Percentiles rank a stretch among this genome's conserved stretches.
Evolutionary conservation across 2,888 invertebrate species (phyloP).

Genomic region (Oligia fasciuncula): DNA sequence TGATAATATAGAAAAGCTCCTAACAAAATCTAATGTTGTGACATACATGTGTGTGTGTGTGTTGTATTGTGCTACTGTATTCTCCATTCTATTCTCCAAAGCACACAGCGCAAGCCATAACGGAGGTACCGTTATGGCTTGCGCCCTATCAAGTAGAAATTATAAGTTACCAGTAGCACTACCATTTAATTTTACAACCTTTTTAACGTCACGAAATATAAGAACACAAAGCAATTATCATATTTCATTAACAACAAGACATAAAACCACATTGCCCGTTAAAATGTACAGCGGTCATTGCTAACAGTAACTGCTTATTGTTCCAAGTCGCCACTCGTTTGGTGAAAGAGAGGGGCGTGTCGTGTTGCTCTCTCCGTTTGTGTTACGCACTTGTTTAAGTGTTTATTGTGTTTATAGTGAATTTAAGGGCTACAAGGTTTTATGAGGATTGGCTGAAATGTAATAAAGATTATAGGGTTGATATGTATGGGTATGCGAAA

Average conservation of each 20-base stretch:
- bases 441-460: constrained; percentile 13
- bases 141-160: too few species aligned
- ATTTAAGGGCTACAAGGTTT: constrained; percentile 10
- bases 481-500: background rate
- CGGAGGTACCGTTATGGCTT: too few species aligned
- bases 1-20: too few species aligned
- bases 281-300: constrained; percentile 30
- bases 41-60: too few species aligned
- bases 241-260: constrained; percentile 52
- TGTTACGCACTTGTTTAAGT: constrained; percentile 36
- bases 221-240: constrained; percentile 40
- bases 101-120: too few species aligned
- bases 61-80: too few species aligned
- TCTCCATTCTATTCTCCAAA: background rate
- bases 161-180: constrained; percentile 2
- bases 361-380: constrained; percentile 13
- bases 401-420: constrained; percentile 43
- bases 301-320: constrained; percentile 49
- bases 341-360: constrained; percentile 26
- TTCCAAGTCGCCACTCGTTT: constrained; percentile 21
- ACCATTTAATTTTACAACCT: constrained; percentile 34
- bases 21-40: too few species aligned
- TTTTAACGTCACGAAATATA: constrained; percentile 26
- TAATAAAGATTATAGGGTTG: constrained; percentile 17
- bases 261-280: constrained; percentile 49